These are phyloP conservation scores for Hypsibius dujardini DNA, from an alignment of 1,140 invertebrate genomes.

Conservation along the genomic window DNA sequence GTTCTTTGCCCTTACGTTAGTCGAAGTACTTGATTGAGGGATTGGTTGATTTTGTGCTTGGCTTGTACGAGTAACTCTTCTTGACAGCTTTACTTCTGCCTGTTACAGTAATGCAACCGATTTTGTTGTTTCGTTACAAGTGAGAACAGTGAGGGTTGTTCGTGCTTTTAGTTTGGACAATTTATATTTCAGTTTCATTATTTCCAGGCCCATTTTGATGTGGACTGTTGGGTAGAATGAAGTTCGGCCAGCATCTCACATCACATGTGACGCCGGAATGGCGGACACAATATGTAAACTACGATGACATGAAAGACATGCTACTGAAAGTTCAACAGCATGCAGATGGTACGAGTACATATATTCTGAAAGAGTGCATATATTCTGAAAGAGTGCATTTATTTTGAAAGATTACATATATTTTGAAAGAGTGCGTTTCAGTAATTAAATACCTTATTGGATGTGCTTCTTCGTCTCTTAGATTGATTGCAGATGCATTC, in stretches of 20 bases:
- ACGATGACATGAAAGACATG: constrained; percentile 43
- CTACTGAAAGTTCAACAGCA: background rate
- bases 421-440: too few species aligned
- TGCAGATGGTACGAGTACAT: background rate
- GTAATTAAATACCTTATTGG: too few species aligned
- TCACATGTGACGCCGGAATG: constrained; percentile 96
- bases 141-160: too few species aligned
- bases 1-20: too few species aligned
- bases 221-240: constrained; percentile 49
- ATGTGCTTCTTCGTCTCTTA: too few species aligned
- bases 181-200: too few species aligned
- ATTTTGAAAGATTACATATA: too few species aligned
- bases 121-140: background rate
- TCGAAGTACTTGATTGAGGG: too few species aligned
- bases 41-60: background rate
- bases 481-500: background rate
- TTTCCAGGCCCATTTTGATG: background rate
- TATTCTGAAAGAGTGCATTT: too few species aligned
- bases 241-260: constrained; percentile 83
- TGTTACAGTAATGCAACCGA: background rate
- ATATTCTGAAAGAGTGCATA: too few species aligned
- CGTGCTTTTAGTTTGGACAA: too few species aligned
- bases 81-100: background rate
- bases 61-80: background rate
- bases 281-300: constrained; percentile 95